Evolutionary conservation across 2,797 vertebrate species (phyloP), one percentile per base, ranked within the genome.

Genomic region (Sebastes oblongus): DNA sequence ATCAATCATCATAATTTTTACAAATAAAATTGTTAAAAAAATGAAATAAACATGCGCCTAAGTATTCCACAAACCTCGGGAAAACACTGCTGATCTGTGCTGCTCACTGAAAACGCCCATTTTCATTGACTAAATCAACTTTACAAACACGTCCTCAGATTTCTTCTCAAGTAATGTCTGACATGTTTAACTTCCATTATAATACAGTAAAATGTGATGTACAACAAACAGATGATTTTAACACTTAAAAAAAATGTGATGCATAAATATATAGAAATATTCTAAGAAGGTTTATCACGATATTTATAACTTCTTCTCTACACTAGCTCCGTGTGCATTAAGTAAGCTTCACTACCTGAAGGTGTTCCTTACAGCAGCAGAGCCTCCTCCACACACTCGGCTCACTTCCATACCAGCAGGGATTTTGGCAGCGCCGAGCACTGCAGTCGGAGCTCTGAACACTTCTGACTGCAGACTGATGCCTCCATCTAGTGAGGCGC

Each of bases 21-120:
- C 10, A 11, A 34, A 36, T 36, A 36, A 36, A 36, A 36, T 36
- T 36, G 11, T 2, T 5, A 36, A 36, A 36, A 36, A 36, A 34
- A 34, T 34, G 0, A 36, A 36, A 36, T 12, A 36, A 36, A 36
- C 0, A 0, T 12, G 11, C 0, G 11, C 34, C 11, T 36, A 36
- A 36, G 34, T 36, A 2, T 36, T 36, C 34, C 32, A 34, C 32
- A 34, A 34, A 34, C 32, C 10, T 34, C 1, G 1, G 1, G 10
- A 34, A 34, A 34, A 34, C 32, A 34, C 10, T 34, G 32, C 32
- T 24, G 24, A 24, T 34, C 32, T 34, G 32, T 34, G 32, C 10
- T 34, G 32, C 32, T 34, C 32, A 34, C 39, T 42, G 39, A 39
- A 54, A 18, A 72, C 9, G 1, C 1, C 5, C 8, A 72, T 25